Evolutionary conservation across 2,888 invertebrate species (phyloP).

Genomic region (Lycocerus yunnanus): DNA sequence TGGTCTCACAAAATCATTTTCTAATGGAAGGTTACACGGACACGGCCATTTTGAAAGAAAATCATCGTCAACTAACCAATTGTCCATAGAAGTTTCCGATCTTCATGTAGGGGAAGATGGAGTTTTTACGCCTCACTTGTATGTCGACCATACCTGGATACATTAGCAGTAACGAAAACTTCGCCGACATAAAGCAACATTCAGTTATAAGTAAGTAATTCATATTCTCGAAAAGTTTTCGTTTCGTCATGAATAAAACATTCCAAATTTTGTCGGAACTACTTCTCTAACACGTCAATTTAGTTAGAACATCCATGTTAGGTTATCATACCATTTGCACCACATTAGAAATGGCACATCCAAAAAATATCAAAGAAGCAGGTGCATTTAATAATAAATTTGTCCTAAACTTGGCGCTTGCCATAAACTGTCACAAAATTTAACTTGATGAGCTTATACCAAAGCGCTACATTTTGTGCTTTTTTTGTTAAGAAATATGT

Average conservation of each 20-base stretch:
- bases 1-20: constrained; percentile 53
- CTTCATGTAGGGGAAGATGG: constrained; percentile 73
- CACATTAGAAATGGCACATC: not conserved
- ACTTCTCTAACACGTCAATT: constrained; percentile 6
- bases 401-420: not conserved
- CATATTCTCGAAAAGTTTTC: constrained; percentile 1
- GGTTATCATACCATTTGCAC: not conserved
- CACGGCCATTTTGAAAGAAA: constrained; percentile 53
- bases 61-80: constrained; percentile 67
- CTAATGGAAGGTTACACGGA: constrained; percentile 61
- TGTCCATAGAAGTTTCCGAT: constrained; percentile 75
- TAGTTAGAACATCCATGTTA: not conserved
- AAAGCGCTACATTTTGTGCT: not conserved
- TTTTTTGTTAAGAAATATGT: not conserved
- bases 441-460: not conserved
- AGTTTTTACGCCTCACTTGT: constrained; percentile 72
- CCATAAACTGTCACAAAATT: not conserved
- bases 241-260: constrained; percentile 3
- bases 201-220: constrained; percentile 71
- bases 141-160: constrained; percentile 79
- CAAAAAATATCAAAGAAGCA: not conserved
- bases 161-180: constrained; percentile 71
- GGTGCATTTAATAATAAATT: not conserved
- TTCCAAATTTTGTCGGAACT: not conserved
- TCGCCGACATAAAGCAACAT: constrained; percentile 74